Evolutionary conservation across 2,797 vertebrate species (phyloP), one percentile per base, ranked within the genome.

Genomic region (Crotalus adamanteus): DNA sequence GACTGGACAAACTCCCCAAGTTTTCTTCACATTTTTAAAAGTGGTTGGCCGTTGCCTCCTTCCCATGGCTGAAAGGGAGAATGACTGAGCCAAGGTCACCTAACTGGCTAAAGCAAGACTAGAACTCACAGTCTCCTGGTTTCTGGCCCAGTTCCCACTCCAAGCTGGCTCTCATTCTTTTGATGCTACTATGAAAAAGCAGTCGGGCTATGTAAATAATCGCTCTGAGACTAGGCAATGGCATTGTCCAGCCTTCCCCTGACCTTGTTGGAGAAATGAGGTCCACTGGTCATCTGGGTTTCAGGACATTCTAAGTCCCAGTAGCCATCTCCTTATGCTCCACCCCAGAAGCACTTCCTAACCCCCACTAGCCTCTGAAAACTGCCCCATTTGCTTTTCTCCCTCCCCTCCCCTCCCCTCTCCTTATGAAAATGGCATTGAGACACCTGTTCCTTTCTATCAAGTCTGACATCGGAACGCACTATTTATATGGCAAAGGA

Each of bases 401-500:
- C 47, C 14, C n/a, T 47, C 12, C 28, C 8, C 25, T 57, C 37
- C 37, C 37, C 37, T 37, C 8, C 25, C 55, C 12, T 59, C 7
- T 3, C 57, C 57, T 69, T 73, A 94, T n/a, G 57, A 87, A 90
- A 61, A 59, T 85, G 92, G 63, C 69, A 42, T 92, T 7, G 16
- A 8, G 89, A 28, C 85, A 94, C 73, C 85, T 88, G 55, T 92
- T 93, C 92, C 86, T 92, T 92, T 85, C 37, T 91, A 73, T 88
- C 86, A 90, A 88, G 86, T 56, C 37, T 42, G 78, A n/a, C 60
- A 47, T 55, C 73, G 60, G 59, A 87, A 93, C 89, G 53, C 90
- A 88, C 91, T 92, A 92, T 88, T 92, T 91, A 92, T 83, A 87
- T 56, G 56, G 88, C 47, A 90, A 89, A 91, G 91, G 91, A 93